Base-by-base conservation (phyloP, 2,888 invertebrate species). In the Trichacis sp. region DNA sequence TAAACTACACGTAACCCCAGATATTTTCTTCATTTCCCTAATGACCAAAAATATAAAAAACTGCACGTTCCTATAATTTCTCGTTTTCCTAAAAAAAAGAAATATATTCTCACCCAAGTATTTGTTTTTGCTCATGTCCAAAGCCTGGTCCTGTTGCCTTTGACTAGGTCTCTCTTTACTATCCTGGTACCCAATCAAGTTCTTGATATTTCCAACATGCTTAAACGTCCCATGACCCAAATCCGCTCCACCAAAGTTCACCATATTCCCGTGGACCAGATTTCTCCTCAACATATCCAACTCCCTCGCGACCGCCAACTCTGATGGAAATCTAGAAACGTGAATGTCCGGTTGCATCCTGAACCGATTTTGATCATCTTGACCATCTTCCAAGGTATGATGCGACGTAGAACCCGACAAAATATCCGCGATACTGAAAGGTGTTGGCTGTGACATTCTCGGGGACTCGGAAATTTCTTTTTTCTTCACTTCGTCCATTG, bases 61-160 rank as follows among this genome's bases (percentile, higher is more conserved):
- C n/a, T n/a, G n/a, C n/a, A n/a, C n/a, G n/a, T n/a, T n/a, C n/a
- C n/a, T n/a, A n/a, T n/a, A n/a, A n/a, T n/a, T n/a, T n/a, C n/a
- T n/a, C n/a, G n/a, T n/a, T n/a, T n/a, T n/a, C n/a, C n/a, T n/a
- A n/a, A n/a, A n/a, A n/a, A n/a, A n/a, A n/a, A n/a, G n/a, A n/a
- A n/a, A n/a, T n/a, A 33, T n/a, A 14, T 36, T 59, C 80, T 75
- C 52, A 83, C 84, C 84, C 19, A 83, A 70, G 64, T 83, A 83
- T 70, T 84, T 84, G 53, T 67, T 82, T 62, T 84, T 84, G 76
- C 84, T 84, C 84, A 84, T 84, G 49, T 84, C 84, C 64, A 84
- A 61, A 6, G 84, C 84, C 58, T 84, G 81, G 65, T 83, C 84
- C 59, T 84, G 84, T 48, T 83, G 83, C 17, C 80, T 76, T 30